Evolutionary conservation across 1,140 invertebrate genomes (phyloP).

Genomic region (Liolophura sinensis): DNA sequence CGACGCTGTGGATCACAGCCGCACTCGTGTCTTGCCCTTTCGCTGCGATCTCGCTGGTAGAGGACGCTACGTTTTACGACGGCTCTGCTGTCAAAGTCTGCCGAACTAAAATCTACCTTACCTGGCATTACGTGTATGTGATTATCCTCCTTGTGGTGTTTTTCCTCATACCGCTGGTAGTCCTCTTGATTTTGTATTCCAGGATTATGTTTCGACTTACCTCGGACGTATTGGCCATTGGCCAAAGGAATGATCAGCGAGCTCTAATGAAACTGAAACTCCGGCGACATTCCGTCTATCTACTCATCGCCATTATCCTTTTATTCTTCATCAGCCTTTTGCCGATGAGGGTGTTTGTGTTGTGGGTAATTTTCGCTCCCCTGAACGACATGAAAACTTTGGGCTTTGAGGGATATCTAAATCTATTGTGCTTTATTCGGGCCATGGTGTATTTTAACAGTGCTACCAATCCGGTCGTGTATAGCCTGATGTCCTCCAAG

Average conservation of each 20-base stretch:
- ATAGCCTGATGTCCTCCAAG: slow-evolving; percentile 47
- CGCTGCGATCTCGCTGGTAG: slow-evolving; percentile 23
- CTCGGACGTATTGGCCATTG: background rate
- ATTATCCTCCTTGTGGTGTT: slow-evolving; percentile 22
- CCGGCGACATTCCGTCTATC: too few relatives aligned
- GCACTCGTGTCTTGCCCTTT: slow-evolving; percentile 29
- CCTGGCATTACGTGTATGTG: slow-evolving; percentile 23
- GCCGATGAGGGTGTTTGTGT: slow-evolving; percentile 81
- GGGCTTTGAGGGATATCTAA: slow-evolving; percentile 81
- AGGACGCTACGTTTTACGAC: slow-evolving; percentile 28
- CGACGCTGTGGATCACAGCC: slow-evolving; percentile 33
- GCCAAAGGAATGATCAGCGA: too few relatives aligned
- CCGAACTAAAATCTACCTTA: slow-evolving; percentile 14
- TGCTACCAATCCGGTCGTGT: slow-evolving; percentile 50
- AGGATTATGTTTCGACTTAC: slow-evolving; percentile 24
- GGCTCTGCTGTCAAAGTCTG: slow-evolving; percentile 27
- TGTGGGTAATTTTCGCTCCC: slow-evolving; percentile 66
- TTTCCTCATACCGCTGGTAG: slow-evolving; percentile 27
- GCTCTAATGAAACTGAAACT: too few relatives aligned
- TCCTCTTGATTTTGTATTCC: slow-evolving; percentile 32
- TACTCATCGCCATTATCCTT: slow-evolving; percentile 87
- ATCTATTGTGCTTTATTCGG: slow-evolving; percentile 78
- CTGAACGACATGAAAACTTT: slow-evolving; percentile 67
- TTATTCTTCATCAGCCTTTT: slow-evolving; percentile 88
- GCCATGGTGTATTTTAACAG: slow-evolving; percentile 48